Evolutionary conservation across 2,113 vertebrate species (phyloP).

Genomic region (Chamaea fasciata): DNA sequence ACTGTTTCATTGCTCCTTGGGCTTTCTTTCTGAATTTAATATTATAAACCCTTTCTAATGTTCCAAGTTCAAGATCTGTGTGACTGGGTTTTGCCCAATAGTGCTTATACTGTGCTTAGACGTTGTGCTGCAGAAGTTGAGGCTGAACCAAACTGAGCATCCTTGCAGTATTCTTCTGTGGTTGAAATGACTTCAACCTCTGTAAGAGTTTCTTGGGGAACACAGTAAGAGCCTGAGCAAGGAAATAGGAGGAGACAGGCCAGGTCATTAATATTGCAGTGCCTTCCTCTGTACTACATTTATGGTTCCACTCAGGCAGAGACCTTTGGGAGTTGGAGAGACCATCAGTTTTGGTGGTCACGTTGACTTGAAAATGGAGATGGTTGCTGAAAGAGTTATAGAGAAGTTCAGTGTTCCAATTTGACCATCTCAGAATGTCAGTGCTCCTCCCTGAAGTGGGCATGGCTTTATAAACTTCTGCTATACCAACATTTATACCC

Average conservation of each 20-base stretch:
- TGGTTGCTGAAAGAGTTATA: not conserved
- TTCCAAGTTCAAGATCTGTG: not conserved
- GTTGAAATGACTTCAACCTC: not conserved
- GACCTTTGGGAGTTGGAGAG: not conserved
- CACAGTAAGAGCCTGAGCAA: not conserved
- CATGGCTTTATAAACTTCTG: not conserved
- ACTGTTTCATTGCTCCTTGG: not conserved
- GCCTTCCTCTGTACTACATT: not conserved
- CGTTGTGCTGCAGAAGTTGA: not conserved
- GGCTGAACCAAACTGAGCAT: not conserved
- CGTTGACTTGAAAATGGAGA: not conserved
- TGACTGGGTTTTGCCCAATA: not conserved
- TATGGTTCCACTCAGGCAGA: not conserved
- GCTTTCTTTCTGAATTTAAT: not conserved
- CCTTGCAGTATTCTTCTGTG: not conserved
- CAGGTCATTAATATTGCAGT: not conserved
- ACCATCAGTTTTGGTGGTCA: not conserved
- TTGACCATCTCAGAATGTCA: accelerated
- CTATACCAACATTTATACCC: not conserved
- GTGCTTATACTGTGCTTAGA: not conserved
- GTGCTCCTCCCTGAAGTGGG: not conserved
- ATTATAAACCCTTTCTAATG: not conserved
- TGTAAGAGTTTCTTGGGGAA: not conserved
- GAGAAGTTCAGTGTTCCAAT: not conserved
- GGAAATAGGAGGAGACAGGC: not conserved